Base-by-base conservation (phyloP, 2,888 invertebrate species). In the Temnothorax rugatulus region DNA sequence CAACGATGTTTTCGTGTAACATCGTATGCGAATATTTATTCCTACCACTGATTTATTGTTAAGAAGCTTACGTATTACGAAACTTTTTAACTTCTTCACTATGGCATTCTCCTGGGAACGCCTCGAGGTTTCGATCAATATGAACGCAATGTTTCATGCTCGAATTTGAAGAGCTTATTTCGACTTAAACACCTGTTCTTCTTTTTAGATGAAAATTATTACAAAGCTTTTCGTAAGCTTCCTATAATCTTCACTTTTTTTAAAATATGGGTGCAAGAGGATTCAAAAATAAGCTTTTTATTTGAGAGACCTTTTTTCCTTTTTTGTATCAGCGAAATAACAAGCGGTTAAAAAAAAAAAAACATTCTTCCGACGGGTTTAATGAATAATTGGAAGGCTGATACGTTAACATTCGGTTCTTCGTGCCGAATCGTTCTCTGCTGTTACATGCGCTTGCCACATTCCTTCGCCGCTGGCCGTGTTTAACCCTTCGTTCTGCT, bases 401-500 rank as follows among this genome's bases (percentile, higher is more conserved):
- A 79, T 66, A 77, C 38, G 69, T 59, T 47, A 69, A 25, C 76
- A 3, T 59, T 66, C 41, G 44, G 38, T 34, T 59, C 63, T 64
- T 83, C 74, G 50, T 68, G 21, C 63, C 66, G 50, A 50, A 63
- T 54, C 71, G 50, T 75, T 79, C 61, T 75, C 59, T 25, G 13
- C 11, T 47, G 71, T 75, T 75, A 76, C 69, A 74, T 66, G 52
- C 74, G 68, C n/a, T 75, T 83, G 61, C 34, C 61, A 83, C 68
- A 52, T 50, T 63, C 69, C 63, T 69, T 61, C 76, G 66, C 54
- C 59, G 29, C 25, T 25, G 77, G 34, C 25, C 50, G 77, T 76
- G 76, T 76, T 76, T 77, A 75, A 76, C 77, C 57, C 54, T 76
- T 76, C 82, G 63, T 82, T 76, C 64, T 34, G 29, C 66, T n/a